Percentiles rank a stretch among this genome's conserved stretches.
phyloP scores from a whole-genome alignment of 1,140 invertebrate genomes.

The Drosophila busckii region DNA sequence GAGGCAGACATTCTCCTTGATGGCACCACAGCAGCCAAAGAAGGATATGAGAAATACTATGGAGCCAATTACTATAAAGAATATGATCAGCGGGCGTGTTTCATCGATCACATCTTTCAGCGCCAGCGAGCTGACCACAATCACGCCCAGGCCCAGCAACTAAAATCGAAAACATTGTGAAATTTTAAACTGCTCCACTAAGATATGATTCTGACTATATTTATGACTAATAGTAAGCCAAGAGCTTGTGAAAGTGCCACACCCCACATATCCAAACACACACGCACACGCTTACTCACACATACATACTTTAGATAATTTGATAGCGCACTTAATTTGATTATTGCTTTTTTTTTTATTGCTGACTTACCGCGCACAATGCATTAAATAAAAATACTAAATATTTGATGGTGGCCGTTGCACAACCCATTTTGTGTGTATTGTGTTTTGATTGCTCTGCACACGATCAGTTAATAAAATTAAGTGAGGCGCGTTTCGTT shows the following conservation, averaged over 20 bases:
- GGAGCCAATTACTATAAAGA: conserved; percentile 78
- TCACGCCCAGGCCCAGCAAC: conserved; percentile 48
- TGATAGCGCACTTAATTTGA: conserved; percentile 6
- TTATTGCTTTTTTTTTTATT: neutral
- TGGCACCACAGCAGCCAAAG: conserved; percentile 90
- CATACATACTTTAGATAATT: conserved; percentile 18
- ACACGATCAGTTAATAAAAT: too few species aligned
- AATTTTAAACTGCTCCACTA: conserved; percentile 2
- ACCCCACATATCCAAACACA: neutral
- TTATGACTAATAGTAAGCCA: neutral
- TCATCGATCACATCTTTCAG: conserved; percentile 30
- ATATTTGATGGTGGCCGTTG: conserved; percentile 52
- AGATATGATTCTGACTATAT: neutral
- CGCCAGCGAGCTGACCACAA: conserved; percentile 40
- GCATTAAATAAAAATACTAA: conserved; percentile 55
- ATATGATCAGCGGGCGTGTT: conserved; percentile 18
- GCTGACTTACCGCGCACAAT: conserved; percentile 56
- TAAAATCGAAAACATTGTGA: conserved; percentile 12
- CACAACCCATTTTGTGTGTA: conserved; percentile 50
- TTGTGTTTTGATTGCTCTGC: neutral
- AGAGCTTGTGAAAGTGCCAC: conserved; percentile 8
- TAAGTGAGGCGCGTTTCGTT: conserved; percentile 3
- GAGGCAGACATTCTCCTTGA: conserved; percentile 89
- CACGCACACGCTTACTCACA: neutral
- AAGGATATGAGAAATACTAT: conserved; percentile 80